Percentiles rank a stretch among this genome's conserved stretches.
phyloP scores from a whole-genome alignment of 2,888 invertebrate species.

The Lepidocyrtoides sp. region DNA sequence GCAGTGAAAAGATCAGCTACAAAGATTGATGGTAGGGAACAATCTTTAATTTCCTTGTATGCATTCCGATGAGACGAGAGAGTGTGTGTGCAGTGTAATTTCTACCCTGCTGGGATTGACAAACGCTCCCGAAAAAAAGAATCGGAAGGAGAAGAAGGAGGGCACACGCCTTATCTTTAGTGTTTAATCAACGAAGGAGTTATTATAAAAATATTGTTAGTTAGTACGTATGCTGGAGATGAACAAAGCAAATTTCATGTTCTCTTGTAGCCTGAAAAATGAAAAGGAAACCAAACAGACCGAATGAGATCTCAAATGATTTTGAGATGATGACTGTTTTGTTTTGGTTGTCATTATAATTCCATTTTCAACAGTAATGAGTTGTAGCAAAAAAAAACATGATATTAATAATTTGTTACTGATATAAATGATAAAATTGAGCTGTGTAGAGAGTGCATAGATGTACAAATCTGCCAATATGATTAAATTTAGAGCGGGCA shows the following conservation, averaged over 20 bases:
- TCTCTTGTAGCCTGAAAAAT: not conserved
- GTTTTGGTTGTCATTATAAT: slow-evolving; percentile 63
- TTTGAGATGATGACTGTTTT: slow-evolving; percentile 53
- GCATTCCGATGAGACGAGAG: not conserved
- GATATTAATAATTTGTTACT: slow-evolving; percentile 46
- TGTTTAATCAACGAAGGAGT: slow-evolving; percentile 43
- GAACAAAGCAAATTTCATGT: not conserved
- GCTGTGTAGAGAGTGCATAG: too few relatives aligned
- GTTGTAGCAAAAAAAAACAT: slow-evolving; percentile 14
- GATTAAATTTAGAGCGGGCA: slow-evolving; percentile 68
- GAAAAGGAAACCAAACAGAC: not conserved
- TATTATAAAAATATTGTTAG: slow-evolving; percentile 20
- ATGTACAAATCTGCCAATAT: slow-evolving; percentile 17
- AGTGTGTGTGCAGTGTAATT: slow-evolving; percentile 41
- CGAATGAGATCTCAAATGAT: not conserved
- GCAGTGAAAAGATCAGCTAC: not conserved
- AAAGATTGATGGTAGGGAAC: not conserved
- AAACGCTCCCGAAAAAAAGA: slow-evolving; percentile 65
- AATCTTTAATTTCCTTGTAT: not conserved
- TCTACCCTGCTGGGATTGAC: slow-evolving; percentile 65
- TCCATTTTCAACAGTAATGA: slow-evolving; percentile 45
- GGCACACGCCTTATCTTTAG: slow-evolving; percentile 75
- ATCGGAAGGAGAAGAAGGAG: slow-evolving; percentile 19
- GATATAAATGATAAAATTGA: slow-evolving; percentile 13
- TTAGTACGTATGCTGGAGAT: slow-evolving; percentile 63